Evolutionary conservation across 1,140 invertebrate genomes (phyloP), one percentile per base, ranked within the genome.

Genomic region (Leptinotarsa undecemlineata): DNA sequence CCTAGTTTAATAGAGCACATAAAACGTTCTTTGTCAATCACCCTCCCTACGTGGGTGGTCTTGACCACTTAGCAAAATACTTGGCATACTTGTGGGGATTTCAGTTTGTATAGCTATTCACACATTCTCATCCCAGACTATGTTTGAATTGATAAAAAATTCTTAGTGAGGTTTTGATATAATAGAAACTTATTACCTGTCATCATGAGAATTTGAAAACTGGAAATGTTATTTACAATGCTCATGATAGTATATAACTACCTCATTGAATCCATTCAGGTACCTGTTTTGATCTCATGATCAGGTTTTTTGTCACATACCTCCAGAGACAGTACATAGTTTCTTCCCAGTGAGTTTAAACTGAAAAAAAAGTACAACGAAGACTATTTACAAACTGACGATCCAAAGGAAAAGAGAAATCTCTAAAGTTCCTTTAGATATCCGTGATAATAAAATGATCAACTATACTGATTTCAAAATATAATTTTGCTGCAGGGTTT

Each of bases 21-120:
- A 23, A 67, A 67, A 67, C 64, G 64, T 23, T 67, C 64, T 21
- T 67, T 67, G 64, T 67, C 26, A 67, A 23, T n/a, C 64, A 23
- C 64, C 42, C 64, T 23, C 20, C 23, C 64, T 67, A 5, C 8
- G 33, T 57, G 64, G 64, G 64, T 67, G 64, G 64, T 23, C 64
- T 42, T 67, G 42, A 67, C 64, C 64, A 67, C 64, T 63, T 63
- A 67, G 64, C 64, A 67, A 67, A 67, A 67, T 23, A 67, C 64
- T 67, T 67, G 64, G 64, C 64, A 67, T 67, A 67, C 42, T 67
- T 67, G 17, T 23, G 64, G 42, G 42, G n/a, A 67, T 67, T 67
- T 67, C 2, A 17, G 23, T 17, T 17, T 57, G 51, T 57, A 57
- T 57, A 57, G 51, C 64, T 67, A 67, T 67, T 67, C 64, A 67